Percentiles rank a stretch among this genome's conserved stretches.
These are phyloP conservation scores for Bryconaethiops microstoma DNA, from an alignment of 2,797 vertebrate genomes.

Conservation along the genomic window DNA sequence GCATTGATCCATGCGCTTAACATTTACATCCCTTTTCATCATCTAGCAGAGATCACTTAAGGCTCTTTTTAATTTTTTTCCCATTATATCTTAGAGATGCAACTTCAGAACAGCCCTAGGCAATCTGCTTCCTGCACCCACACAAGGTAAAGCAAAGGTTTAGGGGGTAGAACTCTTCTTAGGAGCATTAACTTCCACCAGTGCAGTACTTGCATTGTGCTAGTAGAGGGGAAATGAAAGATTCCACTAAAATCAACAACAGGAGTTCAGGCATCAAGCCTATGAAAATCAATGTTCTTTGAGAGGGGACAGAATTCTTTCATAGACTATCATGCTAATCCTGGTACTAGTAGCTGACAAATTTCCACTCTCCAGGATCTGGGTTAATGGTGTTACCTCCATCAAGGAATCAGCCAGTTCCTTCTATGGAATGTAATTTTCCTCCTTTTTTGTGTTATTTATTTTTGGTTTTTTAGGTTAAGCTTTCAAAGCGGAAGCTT, in stretches of 20 bases:
- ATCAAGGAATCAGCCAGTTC: constrained; percentile 65
- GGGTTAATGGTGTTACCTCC: constrained; percentile 73
- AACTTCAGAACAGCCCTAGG: constrained; percentile 69
- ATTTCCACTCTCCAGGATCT: constrained; percentile 55
- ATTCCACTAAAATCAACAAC: constrained; percentile 67
- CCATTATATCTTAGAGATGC: constrained; percentile 58
- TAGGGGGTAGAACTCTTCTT: constrained; percentile 73
- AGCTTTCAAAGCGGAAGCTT: constrained; percentile 67
- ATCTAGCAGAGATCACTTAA: constrained; percentile 78
- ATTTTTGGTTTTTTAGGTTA: constrained; percentile 61
- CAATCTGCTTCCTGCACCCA: constrained; percentile 62
- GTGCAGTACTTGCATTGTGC: constrained; percentile 60
- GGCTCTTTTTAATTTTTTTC: constrained; percentile 68
- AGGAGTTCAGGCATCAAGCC: constrained; percentile 61
- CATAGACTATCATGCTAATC: constrained; percentile 66
- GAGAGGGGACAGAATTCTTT: constrained; percentile 58
- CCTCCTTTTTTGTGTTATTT: constrained; percentile 55
- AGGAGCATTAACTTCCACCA: constrained; percentile 64
- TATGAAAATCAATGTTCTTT: constrained; percentile 74
- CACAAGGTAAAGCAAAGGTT: constrained; percentile 86
- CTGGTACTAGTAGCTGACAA: constrained; percentile 23
- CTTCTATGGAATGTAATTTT: constrained; percentile 63
- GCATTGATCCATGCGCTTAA: constrained; percentile 82
- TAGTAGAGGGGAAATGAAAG: constrained; percentile 70
- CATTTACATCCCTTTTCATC: constrained; percentile 88